Base-by-base conservation (phyloP, 2,888 invertebrate species). In the Ornithoptera alexandrae region DNA sequence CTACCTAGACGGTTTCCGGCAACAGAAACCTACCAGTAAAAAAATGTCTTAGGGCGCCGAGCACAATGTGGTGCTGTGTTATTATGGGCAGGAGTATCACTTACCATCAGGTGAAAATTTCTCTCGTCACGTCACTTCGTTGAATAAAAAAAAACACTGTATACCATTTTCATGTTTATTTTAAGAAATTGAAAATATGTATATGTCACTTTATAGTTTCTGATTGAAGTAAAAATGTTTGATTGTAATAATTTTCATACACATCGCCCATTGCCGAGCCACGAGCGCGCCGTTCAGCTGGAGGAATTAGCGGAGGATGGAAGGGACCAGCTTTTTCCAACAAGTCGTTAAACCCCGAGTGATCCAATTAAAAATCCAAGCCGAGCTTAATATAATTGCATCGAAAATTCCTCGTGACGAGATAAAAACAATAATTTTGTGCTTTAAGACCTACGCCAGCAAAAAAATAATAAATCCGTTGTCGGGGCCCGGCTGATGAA, bases 391-490 rank as follows among this genome's bases (percentile, higher is more conserved):
- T 81, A 82, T 91, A 92, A 92, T 92, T 92, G 88, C 90, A 85
- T 88, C 85, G 84, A 89, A 89, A 91, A 92, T 92, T 87, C 91
- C 91, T 81, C 80, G 77, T 81, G 87, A 82, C 83, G 85, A 87
- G 88, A 90, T 88, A 92, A 92, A 92, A 91, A 92, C 92, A 92
- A 92, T 92, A 90, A 92, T 92, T 92, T 86, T 81, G 88, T 87
- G 84, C 88, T 89, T 90, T 87, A 89, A 90, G 86, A 86, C 86
- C 30, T 81, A 81, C 79, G 83, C 79, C 78, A 79, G 88, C 85
- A 90, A 91, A 90, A 65, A 91, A 91, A 92, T 90, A 90, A 92
- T 90, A 92, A 91, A 92, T 91, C 90, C 79, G 81, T 81, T 80
- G 81, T 78, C 82, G 83, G 81, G 77, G 80, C 75, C 81, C 79